phyloP scores from a whole-genome alignment of 2,113 vertebrate species.

The Myiopsitta monachus region DNA sequence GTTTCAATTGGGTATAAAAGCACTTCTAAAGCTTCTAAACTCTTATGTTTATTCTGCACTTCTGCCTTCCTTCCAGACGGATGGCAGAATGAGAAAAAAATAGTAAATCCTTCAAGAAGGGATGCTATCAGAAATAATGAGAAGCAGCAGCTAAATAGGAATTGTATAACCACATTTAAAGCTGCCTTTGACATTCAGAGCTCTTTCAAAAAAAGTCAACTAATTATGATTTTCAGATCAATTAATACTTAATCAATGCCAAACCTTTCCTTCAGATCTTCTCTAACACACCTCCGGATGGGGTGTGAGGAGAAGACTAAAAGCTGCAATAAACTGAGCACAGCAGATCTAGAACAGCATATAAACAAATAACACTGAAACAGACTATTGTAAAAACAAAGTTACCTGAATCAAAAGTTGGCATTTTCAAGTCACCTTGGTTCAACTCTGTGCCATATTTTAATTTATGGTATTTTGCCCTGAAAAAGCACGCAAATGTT shows the following conservation, averaged over 20 bases:
- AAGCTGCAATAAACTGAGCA: not conserved
- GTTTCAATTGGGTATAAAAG: not conserved
- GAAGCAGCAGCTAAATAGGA: not conserved
- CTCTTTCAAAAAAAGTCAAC: not conserved
- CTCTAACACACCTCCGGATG: not conserved
- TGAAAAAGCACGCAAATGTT: slow-evolving; percentile 68
- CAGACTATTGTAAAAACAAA: not conserved
- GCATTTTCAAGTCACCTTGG: slow-evolving; percentile 98
- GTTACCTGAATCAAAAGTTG: slow-evolving; percentile 95
- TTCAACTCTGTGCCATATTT: slow-evolving; percentile 98
- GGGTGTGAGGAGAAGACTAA: accelerated
- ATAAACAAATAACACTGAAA: not conserved
- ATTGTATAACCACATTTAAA: not conserved
- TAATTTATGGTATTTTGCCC: slow-evolving; percentile 99
- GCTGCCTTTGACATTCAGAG: not conserved
- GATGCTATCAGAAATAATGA: not conserved
- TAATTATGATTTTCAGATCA: not conserved
- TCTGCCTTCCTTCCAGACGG: not conserved
- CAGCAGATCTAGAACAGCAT: not conserved
- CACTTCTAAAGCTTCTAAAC: not conserved
- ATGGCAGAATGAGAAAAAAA: not conserved
- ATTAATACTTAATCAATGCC: not conserved
- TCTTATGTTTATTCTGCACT: not conserved
- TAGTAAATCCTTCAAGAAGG: not conserved
- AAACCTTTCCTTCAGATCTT: not conserved